phyloP scores from a whole-genome alignment of 1,140 invertebrate species.

The Matsumurasca onukii region DNA sequence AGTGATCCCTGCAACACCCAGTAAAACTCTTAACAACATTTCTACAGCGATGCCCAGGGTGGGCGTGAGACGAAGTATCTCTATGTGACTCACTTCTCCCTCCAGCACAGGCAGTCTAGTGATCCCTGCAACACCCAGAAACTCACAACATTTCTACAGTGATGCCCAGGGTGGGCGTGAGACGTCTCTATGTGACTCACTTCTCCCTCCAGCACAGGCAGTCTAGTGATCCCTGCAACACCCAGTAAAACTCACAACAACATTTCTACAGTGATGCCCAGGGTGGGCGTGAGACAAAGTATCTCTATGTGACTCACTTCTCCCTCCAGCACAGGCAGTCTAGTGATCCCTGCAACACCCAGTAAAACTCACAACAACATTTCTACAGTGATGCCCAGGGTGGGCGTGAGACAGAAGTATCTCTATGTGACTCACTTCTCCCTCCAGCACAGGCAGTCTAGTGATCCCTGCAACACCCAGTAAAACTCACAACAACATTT shows the following conservation, averaged over 20 bases:
- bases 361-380: too few relatives aligned
- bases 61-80: neutral
- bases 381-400: constrained; percentile 1
- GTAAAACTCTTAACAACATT: too few relatives aligned
- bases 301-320: constrained; percentile 7
- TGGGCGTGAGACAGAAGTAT: neutral
- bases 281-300: neutral
- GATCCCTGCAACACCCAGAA: neutral
- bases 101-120: constrained; percentile 9
- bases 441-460: constrained; percentile 9
- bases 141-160: too few relatives aligned
- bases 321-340: constrained; percentile 12
- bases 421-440: constrained; percentile 7
- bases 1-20: neutral
- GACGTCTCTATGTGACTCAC: constrained; percentile 1
- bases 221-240: neutral
- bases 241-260: too few relatives aligned
- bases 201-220: constrained; percentile 13
- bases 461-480: neutral
- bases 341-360: neutral
- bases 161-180: neutral
- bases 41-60: neutral
- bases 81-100: constrained; percentile 7
- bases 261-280: constrained; percentile 5
- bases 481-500: too few relatives aligned